Evolutionary conservation across 2,888 invertebrate genomes (phyloP), one percentile per base, ranked within the genome.

Genomic region (Boloria selene): DNA sequence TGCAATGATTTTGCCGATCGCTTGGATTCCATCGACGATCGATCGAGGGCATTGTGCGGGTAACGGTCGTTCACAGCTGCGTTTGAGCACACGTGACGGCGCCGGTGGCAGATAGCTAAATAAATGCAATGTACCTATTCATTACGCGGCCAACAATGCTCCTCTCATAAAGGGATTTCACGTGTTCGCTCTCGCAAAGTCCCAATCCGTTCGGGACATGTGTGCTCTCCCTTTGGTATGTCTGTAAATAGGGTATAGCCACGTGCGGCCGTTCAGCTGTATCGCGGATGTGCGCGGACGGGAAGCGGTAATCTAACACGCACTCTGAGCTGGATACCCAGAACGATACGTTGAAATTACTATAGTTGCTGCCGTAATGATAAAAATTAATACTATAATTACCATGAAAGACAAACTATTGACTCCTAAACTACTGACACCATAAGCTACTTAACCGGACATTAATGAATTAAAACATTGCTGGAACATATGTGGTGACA

Each of bases 181-280:
- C 91, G 92, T 92, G 92, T 87, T 84, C 87, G 82, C 84, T 83
- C 87, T 86, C 84, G 88, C 90, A 77, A 88, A 89, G 90, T 90
- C 88, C 85, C 90, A 88, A 90, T 90, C 88, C 86, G 90, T 88
- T 88, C 88, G 85, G 90, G 90, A 91, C 92, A 92, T 91, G 89
- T 91, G 91, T 81, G 88, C 84, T 84, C 90, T 90, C 90, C 90
- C 91, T 90, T 83, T 77, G 84, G 84, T 85, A 85, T 87, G 88
- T 90, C 91, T 90, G 91, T 91, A 92, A 92, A 92, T 92, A 92
- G 91, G 92, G 91, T 88, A 85, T 89, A 86, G 87, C 90, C 91
- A 92, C 91, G 92, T 92, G 91, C 90, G 89, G 85, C 83, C 85
- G 90, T 79, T 89, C 92, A 90, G 91, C 90, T 90, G 91, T 85